A percentile compares a stretch with the other conserved stretches of the same genome.
These are phyloP conservation scores for Plectrocnemia conspersa DNA, from an alignment of 1,140 invertebrate genomes.

Conservation along the genomic window DNA sequence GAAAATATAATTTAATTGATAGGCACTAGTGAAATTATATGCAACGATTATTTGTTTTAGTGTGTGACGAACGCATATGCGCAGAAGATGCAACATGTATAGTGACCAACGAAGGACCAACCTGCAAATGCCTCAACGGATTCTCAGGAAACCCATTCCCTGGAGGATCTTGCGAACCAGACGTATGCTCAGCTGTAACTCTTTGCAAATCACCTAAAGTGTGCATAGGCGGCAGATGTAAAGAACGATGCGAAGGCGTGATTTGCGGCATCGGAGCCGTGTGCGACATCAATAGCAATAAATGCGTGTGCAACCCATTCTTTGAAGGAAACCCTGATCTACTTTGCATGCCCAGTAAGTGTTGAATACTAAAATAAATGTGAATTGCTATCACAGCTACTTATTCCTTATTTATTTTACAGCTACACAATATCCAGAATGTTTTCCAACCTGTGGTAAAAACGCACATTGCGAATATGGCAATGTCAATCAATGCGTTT, in stretches of 20 bases:
- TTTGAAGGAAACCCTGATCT: constrained; percentile 85
- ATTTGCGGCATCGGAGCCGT: constrained; percentile 73
- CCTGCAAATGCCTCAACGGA: constrained; percentile 81
- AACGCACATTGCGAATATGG: constrained; percentile 88
- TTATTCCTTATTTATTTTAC: constrained; percentile 3
- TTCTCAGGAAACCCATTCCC: constrained; percentile 87
- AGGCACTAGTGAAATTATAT: too few species aligned
- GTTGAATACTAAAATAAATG: constrained; percentile 16
- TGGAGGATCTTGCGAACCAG: constrained; percentile 74
- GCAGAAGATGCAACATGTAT: constrained; percentile 81
- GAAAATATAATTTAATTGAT: too few species aligned
- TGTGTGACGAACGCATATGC: constrained; percentile 76
- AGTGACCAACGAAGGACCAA: constrained; percentile 76
- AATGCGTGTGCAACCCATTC: constrained; percentile 80
- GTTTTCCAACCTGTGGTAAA: constrained; percentile 70
- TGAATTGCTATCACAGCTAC: background rate
- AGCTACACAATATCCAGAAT: constrained; percentile 53
- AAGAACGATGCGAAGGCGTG: constrained; percentile 76
- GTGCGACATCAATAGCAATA: constrained; percentile 73
- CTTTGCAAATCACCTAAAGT: constrained; percentile 74
- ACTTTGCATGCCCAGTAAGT: constrained; percentile 87
- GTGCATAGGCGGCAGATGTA: constrained; percentile 80
- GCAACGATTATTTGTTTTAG: constrained; percentile 51
- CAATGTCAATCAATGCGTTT: constrained; percentile 70
- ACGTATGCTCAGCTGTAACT: constrained; percentile 69